phyloP scores from a whole-genome alignment of 30 jellyfish, hydroid and myxozoan species.

The Morbakka virulenta region DNA sequence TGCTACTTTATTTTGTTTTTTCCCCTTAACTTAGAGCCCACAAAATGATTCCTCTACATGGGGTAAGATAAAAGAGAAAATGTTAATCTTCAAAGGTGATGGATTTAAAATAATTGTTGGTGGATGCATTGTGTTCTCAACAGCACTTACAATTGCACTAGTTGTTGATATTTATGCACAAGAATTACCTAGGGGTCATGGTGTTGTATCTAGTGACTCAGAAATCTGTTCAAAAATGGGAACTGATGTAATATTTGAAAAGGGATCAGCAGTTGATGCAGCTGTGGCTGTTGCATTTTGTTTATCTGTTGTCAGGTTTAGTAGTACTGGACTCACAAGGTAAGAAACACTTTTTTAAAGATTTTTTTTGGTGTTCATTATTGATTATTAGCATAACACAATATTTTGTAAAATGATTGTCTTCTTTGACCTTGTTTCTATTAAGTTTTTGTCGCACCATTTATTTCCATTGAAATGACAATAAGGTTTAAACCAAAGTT shows the following conservation, averaged over 20 bases:
- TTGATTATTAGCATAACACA: too few relatives aligned
- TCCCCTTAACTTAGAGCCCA: too few relatives aligned
- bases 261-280: conserved; percentile 66
- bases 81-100: background rate
- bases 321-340: conserved; percentile 60
- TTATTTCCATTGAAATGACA: too few relatives aligned
- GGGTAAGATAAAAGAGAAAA: background rate
- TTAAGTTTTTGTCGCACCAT: too few relatives aligned
- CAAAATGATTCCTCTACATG: too few relatives aligned
- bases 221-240: conserved; percentile 59
- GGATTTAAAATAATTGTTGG: conserved; percentile 72
- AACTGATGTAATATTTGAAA: conserved; percentile 16
- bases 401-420: too few relatives aligned
- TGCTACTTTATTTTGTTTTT: too few relatives aligned
- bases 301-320: conserved; percentile 36
- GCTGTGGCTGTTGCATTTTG: conserved; percentile 57
- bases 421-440: too few relatives aligned
- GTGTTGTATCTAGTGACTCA: conserved; percentile 70
- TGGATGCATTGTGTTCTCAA: conserved; percentile 63
- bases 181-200: conserved; percentile 65
- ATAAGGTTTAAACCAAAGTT: too few relatives aligned
- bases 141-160: conserved; percentile 56
- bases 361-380: background rate
- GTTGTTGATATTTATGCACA: conserved; percentile 45
- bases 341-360: background rate